Base-by-base conservation (phyloP, 2,113 vertebrate species). In the Alexandromys fortis region DNA sequence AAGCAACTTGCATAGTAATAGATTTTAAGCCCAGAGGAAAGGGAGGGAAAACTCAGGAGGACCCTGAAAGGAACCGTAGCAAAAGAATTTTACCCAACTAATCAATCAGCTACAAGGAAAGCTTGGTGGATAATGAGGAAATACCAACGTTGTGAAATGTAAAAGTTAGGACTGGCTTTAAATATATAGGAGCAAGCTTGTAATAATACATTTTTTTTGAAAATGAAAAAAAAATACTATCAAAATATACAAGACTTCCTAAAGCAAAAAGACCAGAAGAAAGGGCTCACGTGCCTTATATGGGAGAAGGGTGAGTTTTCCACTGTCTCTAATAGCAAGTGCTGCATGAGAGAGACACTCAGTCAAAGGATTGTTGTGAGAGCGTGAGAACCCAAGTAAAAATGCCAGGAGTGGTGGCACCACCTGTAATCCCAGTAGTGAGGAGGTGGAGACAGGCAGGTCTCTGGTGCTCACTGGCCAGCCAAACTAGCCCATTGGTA, bases 41-140 rank as follows among this genome's bases (percentile, higher is more conserved):
- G 26, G 16, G 94, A 8, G 30, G 90, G 21, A 86, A 92, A 95
- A 83, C 47, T 63, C 58, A 94, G 38, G 19, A 88, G 87, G 70
- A 88, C 58, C 92, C 94, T 76, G 81, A 94, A 95, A 95, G 55
- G 85, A 97, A 96, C 78, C 90, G 92, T 76, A 92, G 68, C 55
- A 96, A 63, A 24, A 70, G 86, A 95, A 70, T 73, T 38, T 21
- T 90, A 12, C 42, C 65, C 70, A 90, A 28, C 35, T 91, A 96
- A 94, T 93, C 92, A 92, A 88, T 67, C 86, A 65, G 42, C 83
- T 96, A 68, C 83, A 86, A 86, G 79, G 47, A 93, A 67, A 90
- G 86, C 45, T 83, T 81, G 91, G 45, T 90, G 55, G 81, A 94
- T 21, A 92, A 89, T 88, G 35, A 92, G 19, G 45, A 96, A 92